Evolutionary conservation across 1,140 invertebrate species (phyloP).

Genomic region (Euwallacea fornicatus): DNA sequence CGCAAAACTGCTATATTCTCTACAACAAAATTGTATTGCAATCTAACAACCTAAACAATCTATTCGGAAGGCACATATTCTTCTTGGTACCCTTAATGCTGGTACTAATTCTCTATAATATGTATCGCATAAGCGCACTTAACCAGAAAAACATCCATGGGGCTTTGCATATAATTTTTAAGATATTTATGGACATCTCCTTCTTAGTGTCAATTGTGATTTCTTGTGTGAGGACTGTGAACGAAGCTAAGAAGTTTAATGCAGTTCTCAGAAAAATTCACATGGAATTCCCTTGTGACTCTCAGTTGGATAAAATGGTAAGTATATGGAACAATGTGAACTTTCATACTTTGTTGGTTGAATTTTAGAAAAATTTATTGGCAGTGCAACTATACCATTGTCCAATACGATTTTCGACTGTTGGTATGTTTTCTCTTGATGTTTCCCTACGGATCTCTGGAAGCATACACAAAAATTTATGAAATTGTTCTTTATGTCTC

Average conservation of each 20-base stretch:
- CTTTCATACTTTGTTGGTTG: no score
- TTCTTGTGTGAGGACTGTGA: constrained; percentile 8
- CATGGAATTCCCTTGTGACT: neutral
- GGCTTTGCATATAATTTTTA: neutral
- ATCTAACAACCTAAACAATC: constrained; percentile 4
- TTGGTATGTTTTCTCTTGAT: constrained; percentile 17
- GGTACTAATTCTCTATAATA: constrained; percentile 11
- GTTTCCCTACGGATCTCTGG: neutral
- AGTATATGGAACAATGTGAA: neutral
- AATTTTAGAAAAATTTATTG: no score
- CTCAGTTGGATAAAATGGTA: constrained; percentile 13
- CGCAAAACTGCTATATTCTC: neutral
- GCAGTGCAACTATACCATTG: constrained; percentile 7
- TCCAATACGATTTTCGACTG: constrained; percentile 12
- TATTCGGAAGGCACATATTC: constrained; percentile 16
- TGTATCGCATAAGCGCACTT: constrained; percentile 6
- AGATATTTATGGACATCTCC: constrained; percentile 1
- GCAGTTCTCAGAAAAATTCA: constrained; percentile 13
- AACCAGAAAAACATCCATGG: neutral
- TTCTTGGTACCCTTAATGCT: constrained; percentile 4
- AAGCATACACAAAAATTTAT: no score
- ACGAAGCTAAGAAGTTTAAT: constrained; percentile 5
- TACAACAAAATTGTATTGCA: constrained; percentile 17
- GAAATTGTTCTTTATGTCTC: neutral
- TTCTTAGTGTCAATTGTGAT: constrained; percentile 13